Percentiles rank a stretch among this genome's conserved stretches.
Evolutionary conservation across 2,888 invertebrate species (phyloP).

Genomic region (Sesia apiformis): DNA sequence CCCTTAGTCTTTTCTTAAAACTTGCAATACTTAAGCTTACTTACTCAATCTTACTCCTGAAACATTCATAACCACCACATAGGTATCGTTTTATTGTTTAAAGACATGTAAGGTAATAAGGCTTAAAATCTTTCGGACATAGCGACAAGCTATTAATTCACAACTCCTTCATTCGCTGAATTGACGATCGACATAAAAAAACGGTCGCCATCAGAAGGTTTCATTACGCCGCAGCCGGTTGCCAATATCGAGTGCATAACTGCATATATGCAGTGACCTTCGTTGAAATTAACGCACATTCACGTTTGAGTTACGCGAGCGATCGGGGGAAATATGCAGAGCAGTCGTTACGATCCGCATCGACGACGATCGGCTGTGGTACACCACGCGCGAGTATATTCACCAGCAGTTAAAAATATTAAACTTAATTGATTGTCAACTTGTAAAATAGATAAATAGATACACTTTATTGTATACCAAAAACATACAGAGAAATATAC

Average conservation of each 20-base stretch:
- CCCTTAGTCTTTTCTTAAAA: too few species aligned
- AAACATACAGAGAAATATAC: too few species aligned
- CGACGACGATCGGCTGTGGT: not conserved
- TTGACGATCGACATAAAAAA: conserved; percentile 20
- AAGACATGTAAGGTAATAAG: too few species aligned
- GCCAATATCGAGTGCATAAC: conserved; percentile 16
- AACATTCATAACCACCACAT: too few species aligned
- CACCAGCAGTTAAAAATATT: too few species aligned
- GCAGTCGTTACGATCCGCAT: not conserved
- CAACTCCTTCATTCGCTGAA: conserved; percentile 2
- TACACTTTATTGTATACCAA: too few species aligned
- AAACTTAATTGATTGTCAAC: too few species aligned
- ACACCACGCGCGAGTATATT: not conserved
- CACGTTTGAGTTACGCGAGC: conserved; percentile 17
- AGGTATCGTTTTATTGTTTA: too few species aligned
- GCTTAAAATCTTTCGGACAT: not conserved
- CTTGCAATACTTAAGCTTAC: too few species aligned
- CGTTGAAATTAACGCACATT: conserved; percentile 25
- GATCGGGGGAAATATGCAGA: conserved; percentile 28
- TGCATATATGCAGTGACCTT: conserved; percentile 28
- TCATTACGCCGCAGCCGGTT: conserved; percentile 27
- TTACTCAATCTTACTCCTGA: too few species aligned
- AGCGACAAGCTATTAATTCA: not conserved
- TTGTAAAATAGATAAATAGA: too few species aligned
- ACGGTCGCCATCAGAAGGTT: conserved; percentile 20